phyloP scores from a whole-genome alignment of 2,113 vertebrate species.

The Chlorocebus sabaeus region DNA sequence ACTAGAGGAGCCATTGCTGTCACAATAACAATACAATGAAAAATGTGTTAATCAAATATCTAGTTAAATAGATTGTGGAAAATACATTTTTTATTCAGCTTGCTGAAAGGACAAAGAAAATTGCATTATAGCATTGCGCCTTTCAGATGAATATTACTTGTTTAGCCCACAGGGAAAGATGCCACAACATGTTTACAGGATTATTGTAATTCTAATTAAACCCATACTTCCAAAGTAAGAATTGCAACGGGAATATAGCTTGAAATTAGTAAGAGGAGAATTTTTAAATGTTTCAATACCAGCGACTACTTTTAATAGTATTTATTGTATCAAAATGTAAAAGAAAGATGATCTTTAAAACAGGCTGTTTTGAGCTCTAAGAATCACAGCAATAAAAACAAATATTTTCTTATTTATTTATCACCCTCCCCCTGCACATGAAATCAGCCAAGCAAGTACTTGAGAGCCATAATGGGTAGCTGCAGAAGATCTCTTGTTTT shows the following conservation, averaged over 20 bases:
- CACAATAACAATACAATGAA: slow-evolving; percentile 51
- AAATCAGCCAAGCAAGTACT: neutral
- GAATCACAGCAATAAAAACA: neutral
- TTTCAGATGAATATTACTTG: slow-evolving; percentile 2
- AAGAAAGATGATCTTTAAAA: neutral
- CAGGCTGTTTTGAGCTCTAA: neutral
- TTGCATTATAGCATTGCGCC: neutral
- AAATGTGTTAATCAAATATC: slow-evolving; percentile 55
- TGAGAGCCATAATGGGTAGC: neutral
- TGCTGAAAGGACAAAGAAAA: slow-evolving; percentile 56
- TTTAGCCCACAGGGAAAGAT: neutral
- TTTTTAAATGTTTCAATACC: neutral
- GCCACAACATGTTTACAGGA: slow-evolving; percentile 6
- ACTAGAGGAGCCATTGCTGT: neutral
- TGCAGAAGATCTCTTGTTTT: neutral
- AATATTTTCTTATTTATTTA: neutral
- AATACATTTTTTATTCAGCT: slow-evolving; percentile 54
- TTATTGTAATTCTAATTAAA: slow-evolving; percentile 48
- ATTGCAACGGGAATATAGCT: neutral
- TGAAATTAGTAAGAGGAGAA: neutral
- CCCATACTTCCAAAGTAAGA: neutral
- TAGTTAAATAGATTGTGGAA: slow-evolving; percentile 17
- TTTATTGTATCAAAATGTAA: neutral
- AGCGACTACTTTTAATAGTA: neutral
- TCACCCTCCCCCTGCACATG: neutral